Evolutionary conservation across 2,888 invertebrate genomes (phyloP).

Genomic region (Macaria liturata): DNA sequence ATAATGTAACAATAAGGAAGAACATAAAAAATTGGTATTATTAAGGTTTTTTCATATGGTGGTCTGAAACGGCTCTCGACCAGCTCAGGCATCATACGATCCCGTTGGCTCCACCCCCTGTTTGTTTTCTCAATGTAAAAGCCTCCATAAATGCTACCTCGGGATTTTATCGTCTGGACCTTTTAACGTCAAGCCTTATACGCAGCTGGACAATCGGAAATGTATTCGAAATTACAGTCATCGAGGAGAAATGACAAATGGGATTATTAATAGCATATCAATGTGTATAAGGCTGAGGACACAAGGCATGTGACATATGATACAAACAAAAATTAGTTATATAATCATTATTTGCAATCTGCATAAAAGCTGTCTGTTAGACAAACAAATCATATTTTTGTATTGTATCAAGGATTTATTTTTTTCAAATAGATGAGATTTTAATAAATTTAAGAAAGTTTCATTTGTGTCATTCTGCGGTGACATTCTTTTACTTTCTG

Average conservation of each 20-base stretch:
- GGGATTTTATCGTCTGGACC: constrained; percentile 63
- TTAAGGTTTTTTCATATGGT: constrained; percentile 7
- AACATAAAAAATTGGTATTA: constrained; percentile 8
- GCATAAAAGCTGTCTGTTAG: too few species aligned
- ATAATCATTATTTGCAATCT: too few species aligned
- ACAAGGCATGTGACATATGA: not conserved
- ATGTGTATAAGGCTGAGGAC: constrained; percentile 5
- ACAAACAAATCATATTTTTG: too few species aligned
- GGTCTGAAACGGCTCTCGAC: constrained; percentile 1
- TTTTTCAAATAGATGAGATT: too few species aligned
- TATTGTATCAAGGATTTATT: too few species aligned
- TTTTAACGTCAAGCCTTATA: constrained; percentile 62
- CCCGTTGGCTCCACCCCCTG: constrained; percentile 46
- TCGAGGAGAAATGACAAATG: constrained; percentile 25
- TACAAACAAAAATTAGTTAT: too few species aligned
- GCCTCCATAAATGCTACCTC: constrained; percentile 43
- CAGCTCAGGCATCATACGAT: constrained; percentile 28
- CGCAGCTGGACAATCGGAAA: constrained; percentile 44
- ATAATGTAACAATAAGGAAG: not conserved
- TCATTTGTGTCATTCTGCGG: too few species aligned
- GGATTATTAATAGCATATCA: constrained; percentile 16
- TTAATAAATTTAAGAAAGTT: too few species aligned
- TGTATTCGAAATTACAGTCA: constrained; percentile 24
- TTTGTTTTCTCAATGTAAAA: constrained; percentile 56
- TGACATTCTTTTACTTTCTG: too few species aligned